Evolutionary conservation across 1,140 invertebrate species (phyloP).

Genomic region (Lasaia peninsularis): DNA sequence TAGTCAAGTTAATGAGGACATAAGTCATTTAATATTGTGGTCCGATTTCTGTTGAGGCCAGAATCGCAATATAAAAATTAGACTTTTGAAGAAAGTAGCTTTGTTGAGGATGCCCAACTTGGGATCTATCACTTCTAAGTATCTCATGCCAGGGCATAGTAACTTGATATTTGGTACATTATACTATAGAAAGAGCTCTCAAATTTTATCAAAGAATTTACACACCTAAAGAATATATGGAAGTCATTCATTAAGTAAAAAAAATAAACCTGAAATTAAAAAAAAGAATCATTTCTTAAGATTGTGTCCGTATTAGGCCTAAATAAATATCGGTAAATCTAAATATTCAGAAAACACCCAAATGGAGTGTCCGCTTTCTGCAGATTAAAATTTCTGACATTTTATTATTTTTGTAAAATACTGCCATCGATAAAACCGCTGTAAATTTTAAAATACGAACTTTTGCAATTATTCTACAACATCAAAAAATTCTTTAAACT

Average conservation of each 20-base stretch:
- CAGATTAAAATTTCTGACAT: not conserved
- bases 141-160: not conserved
- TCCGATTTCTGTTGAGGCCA: not conserved
- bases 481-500: not conserved
- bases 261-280: not conserved
- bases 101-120: not conserved
- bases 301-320: not conserved
- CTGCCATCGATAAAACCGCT: not conserved
- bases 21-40: not conserved
- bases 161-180: not conserved
- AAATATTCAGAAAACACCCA: not conserved
- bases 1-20: not conserved
- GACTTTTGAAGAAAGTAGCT: not conserved
- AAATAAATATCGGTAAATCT: not conserved
- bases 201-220: not conserved
- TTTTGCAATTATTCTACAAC: not conserved
- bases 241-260: not conserved
- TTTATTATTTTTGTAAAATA: not conserved
- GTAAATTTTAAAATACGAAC: not conserved
- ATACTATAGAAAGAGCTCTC: not conserved
- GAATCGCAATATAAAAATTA: slow-evolving; percentile 5
- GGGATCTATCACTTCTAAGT: not conserved
- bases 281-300: not conserved
- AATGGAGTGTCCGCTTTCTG: not conserved
- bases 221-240: not conserved